These are phyloP conservation scores for Hylaeus volcanicus DNA, from an alignment of 1,140 invertebrate genomes.

Conservation along the genomic window DNA sequence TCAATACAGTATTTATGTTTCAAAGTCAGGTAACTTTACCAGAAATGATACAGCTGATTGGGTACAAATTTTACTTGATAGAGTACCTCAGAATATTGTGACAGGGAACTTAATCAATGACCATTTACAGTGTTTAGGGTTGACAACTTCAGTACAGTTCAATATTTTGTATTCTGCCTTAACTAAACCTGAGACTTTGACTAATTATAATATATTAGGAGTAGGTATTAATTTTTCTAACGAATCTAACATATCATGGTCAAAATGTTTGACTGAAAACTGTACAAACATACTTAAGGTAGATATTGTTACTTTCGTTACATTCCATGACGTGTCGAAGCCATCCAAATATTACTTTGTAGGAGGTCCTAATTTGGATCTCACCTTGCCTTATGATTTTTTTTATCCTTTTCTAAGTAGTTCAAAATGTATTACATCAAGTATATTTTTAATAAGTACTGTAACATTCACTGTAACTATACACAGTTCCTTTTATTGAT, in stretches of 20 bases:
- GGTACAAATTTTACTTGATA: conserved; percentile 80
- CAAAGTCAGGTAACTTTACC: conserved; percentile 83
- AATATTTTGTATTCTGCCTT: conserved; percentile 78
- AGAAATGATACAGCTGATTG: conserved; percentile 80
- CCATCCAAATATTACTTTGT: conserved; percentile 81
- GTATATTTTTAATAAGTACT: conserved; percentile 10
- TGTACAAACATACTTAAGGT: conserved; percentile 67
- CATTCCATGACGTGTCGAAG: conserved; percentile 83
- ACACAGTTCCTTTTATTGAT: conserved; percentile 21
- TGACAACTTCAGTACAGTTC: conserved; percentile 80
- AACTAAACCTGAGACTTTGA: conserved; percentile 68
- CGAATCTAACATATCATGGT: conserved; percentile 69
- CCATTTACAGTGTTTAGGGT: conserved; percentile 74
- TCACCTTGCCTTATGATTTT: conserved; percentile 85
- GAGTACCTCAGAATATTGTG: conserved; percentile 65
- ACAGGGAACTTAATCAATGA: conserved; percentile 65
- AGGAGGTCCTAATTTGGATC: conserved; percentile 83
- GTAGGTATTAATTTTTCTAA: conserved; percentile 71
- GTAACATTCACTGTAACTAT: background rate
- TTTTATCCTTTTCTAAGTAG: conserved; percentile 85
- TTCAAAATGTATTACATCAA: conserved; percentile 26
- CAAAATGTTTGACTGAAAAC: conserved; percentile 67
- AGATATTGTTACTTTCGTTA: conserved; percentile 78
- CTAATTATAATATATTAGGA: conserved; percentile 75
- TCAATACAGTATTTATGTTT: conserved; percentile 77